phyloP scores from a whole-genome alignment of 1,140 invertebrate species.

The Aphaenogaster floridana region DNA sequence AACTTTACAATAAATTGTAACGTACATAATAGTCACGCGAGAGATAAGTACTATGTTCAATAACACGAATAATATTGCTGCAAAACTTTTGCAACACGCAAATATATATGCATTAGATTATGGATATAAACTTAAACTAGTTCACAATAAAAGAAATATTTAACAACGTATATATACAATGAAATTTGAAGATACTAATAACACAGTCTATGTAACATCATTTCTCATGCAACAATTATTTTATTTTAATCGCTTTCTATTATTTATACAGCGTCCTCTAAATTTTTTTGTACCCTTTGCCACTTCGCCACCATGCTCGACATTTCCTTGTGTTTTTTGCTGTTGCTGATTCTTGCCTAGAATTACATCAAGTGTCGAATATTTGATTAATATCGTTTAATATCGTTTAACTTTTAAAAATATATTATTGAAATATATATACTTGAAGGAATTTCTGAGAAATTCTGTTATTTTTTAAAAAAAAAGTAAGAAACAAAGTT shows the following conservation, averaged over 20 bases:
- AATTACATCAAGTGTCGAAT: slow-evolving; percentile 70
- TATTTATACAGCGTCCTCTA: slow-evolving; percentile 76
- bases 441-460: neutral
- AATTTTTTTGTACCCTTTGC: slow-evolving; percentile 91
- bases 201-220: slow-evolving; percentile 4
- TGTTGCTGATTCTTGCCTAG: slow-evolving; percentile 88
- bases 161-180: slow-evolving; percentile 39
- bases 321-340: slow-evolving; percentile 91
- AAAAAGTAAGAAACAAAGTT: neutral
- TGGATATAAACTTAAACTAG: slow-evolving; percentile 21
- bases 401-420: too few species aligned
- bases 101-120: neutral
- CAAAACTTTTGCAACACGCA: neutral
- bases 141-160: slow-evolving; percentile 14
- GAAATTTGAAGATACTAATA: slow-evolving; percentile 6
- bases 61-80: slow-evolving; percentile 21
- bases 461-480: neutral
- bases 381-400: neutral
- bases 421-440: neutral
- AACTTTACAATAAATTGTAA: slow-evolving; percentile 9
- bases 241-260: slow-evolving; percentile 23
- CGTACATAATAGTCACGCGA: neutral
- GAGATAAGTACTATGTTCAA: slow-evolving; percentile 32
- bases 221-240: slow-evolving; percentile 7
- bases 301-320: slow-evolving; percentile 91